Evolutionary conservation across 2,113 vertebrate genomes (phyloP).

Genomic region (Neogale vison): DNA sequence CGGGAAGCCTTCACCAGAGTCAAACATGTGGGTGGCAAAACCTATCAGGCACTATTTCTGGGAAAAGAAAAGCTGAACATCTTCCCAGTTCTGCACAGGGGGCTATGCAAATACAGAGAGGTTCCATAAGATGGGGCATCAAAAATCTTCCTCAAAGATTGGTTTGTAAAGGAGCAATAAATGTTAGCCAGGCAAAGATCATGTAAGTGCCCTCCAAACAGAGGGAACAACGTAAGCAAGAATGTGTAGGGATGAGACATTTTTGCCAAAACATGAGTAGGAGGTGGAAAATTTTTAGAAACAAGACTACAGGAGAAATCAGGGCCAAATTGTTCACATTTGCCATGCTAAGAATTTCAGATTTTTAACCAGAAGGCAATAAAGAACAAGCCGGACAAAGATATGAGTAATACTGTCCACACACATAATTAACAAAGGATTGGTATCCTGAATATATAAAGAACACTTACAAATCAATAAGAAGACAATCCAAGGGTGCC

Average conservation of each 20-base stretch:
- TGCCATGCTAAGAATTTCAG: neutral
- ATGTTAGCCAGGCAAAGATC: neutral
- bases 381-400: constrained; percentile 2
- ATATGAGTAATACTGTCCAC: neutral
- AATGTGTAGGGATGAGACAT: neutral
- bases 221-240: neutral
- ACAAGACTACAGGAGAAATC: neutral
- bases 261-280: neutral
- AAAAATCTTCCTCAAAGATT: neutral
- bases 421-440: neutral
- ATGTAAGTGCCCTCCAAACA: neutral
- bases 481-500: neutral
- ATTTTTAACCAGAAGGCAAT: neutral
- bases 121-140: accelerated
- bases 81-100: too few relatives aligned
- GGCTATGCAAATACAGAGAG: neutral
- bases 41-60: neutral
- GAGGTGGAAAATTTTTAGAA: neutral
- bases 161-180: neutral
- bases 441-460: neutral
- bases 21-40: neutral
- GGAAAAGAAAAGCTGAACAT: neutral
- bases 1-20: neutral
- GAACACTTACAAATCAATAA: neutral
- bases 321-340: neutral